Base-by-base conservation (phyloP, 2,797 vertebrate genomes). In the Macrochelys suwanniensis region DNA sequence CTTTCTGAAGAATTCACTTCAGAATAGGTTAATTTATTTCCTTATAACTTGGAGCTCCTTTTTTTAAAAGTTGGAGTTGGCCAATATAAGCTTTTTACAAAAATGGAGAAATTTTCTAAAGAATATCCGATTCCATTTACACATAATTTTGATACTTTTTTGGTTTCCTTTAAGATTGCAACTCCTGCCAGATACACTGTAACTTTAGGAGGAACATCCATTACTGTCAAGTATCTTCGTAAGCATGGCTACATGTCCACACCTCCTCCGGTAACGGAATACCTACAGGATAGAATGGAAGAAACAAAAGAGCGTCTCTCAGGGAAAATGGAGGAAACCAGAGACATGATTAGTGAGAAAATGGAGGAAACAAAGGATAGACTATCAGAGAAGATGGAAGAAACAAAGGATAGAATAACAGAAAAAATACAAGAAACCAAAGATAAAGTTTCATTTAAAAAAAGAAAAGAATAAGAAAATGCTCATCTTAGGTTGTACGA, bases 221-320 rank as follows among this genome's bases (percentile, higher is more conserved):
- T 99, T 51, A 98, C 98, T 3, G 98, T 99, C 80, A 99, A 99
- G 96, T 99, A 99, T 82, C 98, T 99, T 7, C 98, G 99, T 45
- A 99, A 98, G 92, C 98, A 97, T 0, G 99, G 99, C 96, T 99
- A 99, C 97, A 97, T 99, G 94, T 98, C 99, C n/a, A 99, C 99
- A 1, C 99, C 99, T 0, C 99, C 99, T 5, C 99, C 99, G 0
- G 99, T 99, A 23, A 99, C 98, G 85, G 99, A 99, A 19, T 99
- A 99, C 97, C 89, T 99, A 7, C 99, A 99, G 96, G 99, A 99
- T 97, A 99, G 98, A 94, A 99, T 99, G 99, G 99, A 99, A 94
- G 99, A 99, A 95, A 99, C 99, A 0, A 99, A 99, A 95, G 99
- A 98, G 85, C 98, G 98, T 37, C 93, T 99, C 51, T 98, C 98